Percentiles rank a stretch among this genome's conserved stretches.
Evolutionary conservation across 2,113 vertebrate genomes (phyloP).

Genomic region (Petaurus breviceps): DNA sequence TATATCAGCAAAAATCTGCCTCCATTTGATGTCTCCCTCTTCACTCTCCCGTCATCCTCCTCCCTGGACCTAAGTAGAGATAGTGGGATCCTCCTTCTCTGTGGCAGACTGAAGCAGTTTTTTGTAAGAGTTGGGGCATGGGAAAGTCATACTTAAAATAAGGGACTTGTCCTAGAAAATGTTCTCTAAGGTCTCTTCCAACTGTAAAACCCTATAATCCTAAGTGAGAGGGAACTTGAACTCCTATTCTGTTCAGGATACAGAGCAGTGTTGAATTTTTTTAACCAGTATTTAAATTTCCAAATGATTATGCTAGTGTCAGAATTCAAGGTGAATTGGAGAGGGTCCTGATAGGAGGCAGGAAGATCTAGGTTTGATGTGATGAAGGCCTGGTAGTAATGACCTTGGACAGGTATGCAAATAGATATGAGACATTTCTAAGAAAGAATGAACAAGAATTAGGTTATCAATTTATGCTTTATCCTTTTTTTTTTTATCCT

Average conservation of each 20-base stretch:
- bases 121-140: neutral
- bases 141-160: neutral
- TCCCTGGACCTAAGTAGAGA: neutral
- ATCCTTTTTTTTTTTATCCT: neutral
- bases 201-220: neutral
- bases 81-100: neutral
- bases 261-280: neutral
- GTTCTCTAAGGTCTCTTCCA: neutral
- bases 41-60: neutral
- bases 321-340: neutral
- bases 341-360: neutral
- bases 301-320: neutral
- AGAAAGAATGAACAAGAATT: neutral
- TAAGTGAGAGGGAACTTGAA: neutral
- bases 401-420: neutral
- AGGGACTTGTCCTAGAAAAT: neutral
- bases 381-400: neutral
- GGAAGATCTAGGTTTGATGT: neutral
- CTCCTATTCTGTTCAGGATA: neutral
- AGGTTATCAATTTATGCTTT: neutral
- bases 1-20: neutral
- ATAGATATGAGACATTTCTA: neutral
- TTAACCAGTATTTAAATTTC: neutral
- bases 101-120: neutral
- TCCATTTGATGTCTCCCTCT: neutral